A percentile compares a stretch with the other conserved stretches of the same genome.
Conservation (phyloP, 2,113 vertebrate genomes). For the Myodes glareolus region DNA sequence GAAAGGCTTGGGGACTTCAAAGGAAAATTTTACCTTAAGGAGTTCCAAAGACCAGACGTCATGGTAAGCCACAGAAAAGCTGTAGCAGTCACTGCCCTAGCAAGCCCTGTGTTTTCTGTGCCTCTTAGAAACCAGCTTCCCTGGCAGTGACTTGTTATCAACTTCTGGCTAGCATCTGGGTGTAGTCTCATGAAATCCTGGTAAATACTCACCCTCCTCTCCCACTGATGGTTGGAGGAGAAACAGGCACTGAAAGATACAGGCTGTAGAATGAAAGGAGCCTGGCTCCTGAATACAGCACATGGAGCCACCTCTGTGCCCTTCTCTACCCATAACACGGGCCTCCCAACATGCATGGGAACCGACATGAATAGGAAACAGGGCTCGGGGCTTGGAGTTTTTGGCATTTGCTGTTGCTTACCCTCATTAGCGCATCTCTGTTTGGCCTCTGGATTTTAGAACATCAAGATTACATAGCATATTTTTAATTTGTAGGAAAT, state of each 20-base stretch:
- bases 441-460: background rate
- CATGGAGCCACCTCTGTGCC: background rate
- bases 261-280: background rate
- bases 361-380: background rate
- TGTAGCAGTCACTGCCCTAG: background rate
- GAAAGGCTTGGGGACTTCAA: background rate
- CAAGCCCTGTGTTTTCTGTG: background rate
- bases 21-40: constrained; percentile 2
- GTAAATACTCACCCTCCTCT: background rate
- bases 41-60: background rate
- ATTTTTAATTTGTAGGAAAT: background rate
- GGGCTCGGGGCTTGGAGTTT: background rate
- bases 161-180: background rate
- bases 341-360: background rate
- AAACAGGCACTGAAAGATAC: background rate
- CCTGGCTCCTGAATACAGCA: background rate
- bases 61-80: background rate
- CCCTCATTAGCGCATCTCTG: background rate
- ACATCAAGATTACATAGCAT: background rate
- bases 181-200: background rate
- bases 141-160: background rate
- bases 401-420: background rate
- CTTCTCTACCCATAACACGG: background rate
- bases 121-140: background rate
- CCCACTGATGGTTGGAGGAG: background rate